Evolutionary conservation across 2,113 vertebrate genomes (phyloP).

Genomic region (Tetrax tetrax): DNA sequence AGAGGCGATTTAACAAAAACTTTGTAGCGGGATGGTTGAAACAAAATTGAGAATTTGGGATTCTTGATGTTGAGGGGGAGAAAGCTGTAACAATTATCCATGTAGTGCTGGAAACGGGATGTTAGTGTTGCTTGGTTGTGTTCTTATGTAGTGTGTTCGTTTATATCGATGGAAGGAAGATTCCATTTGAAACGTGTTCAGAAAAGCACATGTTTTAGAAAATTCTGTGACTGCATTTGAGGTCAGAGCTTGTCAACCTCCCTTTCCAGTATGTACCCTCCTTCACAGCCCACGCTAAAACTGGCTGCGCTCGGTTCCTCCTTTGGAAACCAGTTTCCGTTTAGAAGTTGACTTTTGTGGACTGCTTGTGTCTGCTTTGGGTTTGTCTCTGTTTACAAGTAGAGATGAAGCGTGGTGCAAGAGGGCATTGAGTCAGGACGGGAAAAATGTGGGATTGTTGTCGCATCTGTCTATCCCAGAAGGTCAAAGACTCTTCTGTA

Average conservation of each 20-base stretch:
- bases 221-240: neutral
- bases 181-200: neutral
- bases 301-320: neutral
- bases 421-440: neutral
- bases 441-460: neutral
- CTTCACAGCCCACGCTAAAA: neutral
- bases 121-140: neutral
- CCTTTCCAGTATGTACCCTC: neutral
- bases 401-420: neutral
- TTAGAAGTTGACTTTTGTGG: neutral
- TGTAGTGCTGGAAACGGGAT: neutral
- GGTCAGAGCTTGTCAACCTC: neutral
- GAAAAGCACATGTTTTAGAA: conserved; percentile 5
- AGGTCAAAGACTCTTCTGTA: neutral
- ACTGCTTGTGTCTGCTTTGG: neutral
- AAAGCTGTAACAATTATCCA: neutral
- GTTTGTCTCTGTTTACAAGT: neutral
- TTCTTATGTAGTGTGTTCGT: neutral
- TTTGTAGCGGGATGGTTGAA: neutral
- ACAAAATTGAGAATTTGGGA: neutral
- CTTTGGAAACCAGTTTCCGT: conserved; percentile 2
- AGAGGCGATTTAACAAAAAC: neutral
- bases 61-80: neutral
- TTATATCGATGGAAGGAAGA: neutral
- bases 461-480: neutral